These are phyloP conservation scores for Thalassarche chlororhynchos DNA, from an alignment of 2,113 vertebrate genomes.

Conservation along the genomic window DNA sequence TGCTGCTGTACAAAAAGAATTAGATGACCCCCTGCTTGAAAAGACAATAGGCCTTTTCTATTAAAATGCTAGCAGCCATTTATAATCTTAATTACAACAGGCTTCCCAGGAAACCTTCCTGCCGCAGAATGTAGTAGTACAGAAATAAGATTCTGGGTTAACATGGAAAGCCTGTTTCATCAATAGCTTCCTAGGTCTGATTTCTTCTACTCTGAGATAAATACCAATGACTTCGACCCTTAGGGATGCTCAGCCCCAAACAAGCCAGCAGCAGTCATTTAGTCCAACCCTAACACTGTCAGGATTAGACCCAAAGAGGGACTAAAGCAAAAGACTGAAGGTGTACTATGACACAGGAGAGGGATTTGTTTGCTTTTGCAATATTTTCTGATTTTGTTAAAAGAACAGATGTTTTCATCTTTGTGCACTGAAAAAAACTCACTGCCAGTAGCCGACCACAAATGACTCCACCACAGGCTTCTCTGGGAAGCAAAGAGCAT, in stretches of 20 bases:
- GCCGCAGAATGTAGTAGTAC: not conserved
- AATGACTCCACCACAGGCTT: not conserved
- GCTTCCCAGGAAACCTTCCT: conserved; percentile 4
- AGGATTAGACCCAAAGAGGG: not conserved
- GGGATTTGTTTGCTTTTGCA: not conserved
- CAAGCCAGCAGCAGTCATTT: not conserved
- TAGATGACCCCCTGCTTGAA: not conserved
- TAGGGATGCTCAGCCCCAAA: not conserved
- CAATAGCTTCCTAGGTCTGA: not conserved
- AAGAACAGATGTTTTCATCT: not conserved
- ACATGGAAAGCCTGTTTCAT: not conserved
- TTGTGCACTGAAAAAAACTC: not conserved
- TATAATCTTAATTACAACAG: conserved; percentile 11
- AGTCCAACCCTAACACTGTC: not conserved
- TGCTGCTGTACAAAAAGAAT: not conserved
- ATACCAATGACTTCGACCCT: not conserved
- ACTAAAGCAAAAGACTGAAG: not conserved
- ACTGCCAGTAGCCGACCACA: not conserved
- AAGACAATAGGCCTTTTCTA: not conserved
- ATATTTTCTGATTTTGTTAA: not conserved
- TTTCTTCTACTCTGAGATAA: not conserved
- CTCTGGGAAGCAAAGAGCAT: not conserved
- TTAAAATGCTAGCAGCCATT: not conserved
- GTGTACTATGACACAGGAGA: not conserved
- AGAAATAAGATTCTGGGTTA: not conserved